Base-by-base conservation (phyloP, 1,140 invertebrate species). In the Paracyclopina nana region DNA sequence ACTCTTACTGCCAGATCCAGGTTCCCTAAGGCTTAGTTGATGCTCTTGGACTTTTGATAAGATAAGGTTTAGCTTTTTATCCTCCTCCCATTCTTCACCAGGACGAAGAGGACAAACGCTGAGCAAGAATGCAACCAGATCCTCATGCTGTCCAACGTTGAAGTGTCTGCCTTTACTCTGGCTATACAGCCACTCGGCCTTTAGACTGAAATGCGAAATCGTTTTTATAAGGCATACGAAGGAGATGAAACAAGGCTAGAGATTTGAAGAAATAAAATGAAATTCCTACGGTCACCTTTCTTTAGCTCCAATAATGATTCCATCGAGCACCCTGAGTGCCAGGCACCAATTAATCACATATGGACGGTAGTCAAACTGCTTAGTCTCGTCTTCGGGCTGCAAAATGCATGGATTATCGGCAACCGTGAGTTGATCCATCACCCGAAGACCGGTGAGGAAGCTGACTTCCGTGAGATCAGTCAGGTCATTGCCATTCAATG, bases 111-210 rank as follows among this genome's bases (percentile, higher is more conserved):
- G 48, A 24, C 48, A 50, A 31, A 24, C 38, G 16, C 11, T 12
- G 12, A 50, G n/a, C 12, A 92, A 67, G 65, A 91, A 91, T 54
- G 83, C 77, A 24, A 79, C 74, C n/a, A 88, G 60, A 50, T 78
- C 73, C 11, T 69, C 61, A 57, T 92, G 85, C 60, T 92, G 80
- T 4, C 85, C 85, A 24, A 78, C 68, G 41, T 79, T 76, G 67
- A 81, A 90, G 62, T 85, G 79, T 52, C 84, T 72, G 11, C 85
- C 85, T 60, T 81, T 75, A 20, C 85, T 85, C 69, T 91, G 86
- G 55, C 82, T 87, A 63, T 87, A 90, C 40, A 92, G 66, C 86
- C 86, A 91, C 62, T 91, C 85, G n/a, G 82, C 85, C 69, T 86
- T 83, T 52, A 90, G 71, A 63, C 85, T 87, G 64, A 41, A 67